Evolutionary conservation across 1,140 invertebrate species (phyloP), one percentile per base, ranked within the genome.

Genomic region (Nixonia krombeini): DNA sequence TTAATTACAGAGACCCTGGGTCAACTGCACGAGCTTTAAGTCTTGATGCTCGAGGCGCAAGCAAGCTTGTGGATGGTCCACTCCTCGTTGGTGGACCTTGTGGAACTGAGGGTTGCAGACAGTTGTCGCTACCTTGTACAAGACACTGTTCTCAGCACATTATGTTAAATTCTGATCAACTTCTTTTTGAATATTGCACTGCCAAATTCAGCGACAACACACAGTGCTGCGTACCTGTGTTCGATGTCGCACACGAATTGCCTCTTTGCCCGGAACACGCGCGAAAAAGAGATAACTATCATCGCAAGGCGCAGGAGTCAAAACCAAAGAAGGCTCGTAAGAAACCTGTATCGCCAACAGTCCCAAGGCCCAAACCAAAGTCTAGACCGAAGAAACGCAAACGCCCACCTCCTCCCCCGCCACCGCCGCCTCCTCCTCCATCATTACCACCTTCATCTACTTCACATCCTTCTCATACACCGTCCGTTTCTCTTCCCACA

Each of bases 171-270:
- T 88, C 90, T 18, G 93, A 95, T 68, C 95, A 97, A 82, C 88
- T 93, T 63, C 85, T 97, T 35, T 97, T 96, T 84, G 91, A 92
- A 59, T 91, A 94, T 72, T 97, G 95, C 84, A 95, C 94, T 49
- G 94, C 94, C 42, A 95, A 91, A 85, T 94, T 93, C 79, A 90
- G 89, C 28, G 93, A 95, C 81, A 95, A 95, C 62, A 92, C 92
- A 15, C 93, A 95, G 79, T 97, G 95, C 84, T 92, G 92, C 66
- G 87, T 92, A 52, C 94, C 96, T 45, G 93, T 96, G 13, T 91
- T 96, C 74, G 94, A 96, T 85, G 89, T 95, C 50, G 88, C 89
- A 13, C 92, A 95, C 73, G 92, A 95, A 74, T 84, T 94, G 70
- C 94, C 94, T 26, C 84, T 96, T 0, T 97, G 95, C 81, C 86